phyloP scores from a whole-genome alignment of 2,888 invertebrate species.

The Athalia circularis region DNA sequence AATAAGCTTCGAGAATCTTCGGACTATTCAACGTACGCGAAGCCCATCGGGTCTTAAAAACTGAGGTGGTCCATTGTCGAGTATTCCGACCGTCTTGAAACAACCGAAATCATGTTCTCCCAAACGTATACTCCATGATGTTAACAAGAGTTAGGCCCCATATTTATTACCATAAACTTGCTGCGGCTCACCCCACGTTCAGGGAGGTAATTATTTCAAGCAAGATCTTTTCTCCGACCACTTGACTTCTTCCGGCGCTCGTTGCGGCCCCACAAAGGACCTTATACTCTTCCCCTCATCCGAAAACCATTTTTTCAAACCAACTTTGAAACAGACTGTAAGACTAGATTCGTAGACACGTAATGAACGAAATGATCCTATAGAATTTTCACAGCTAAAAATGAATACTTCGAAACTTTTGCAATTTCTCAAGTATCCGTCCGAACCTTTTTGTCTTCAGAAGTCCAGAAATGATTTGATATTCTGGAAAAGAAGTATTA shows the following conservation, averaged over 20 bases:
- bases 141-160: conserved; percentile 48
- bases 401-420: no score
- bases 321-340: conserved; percentile 12
- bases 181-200: not conserved
- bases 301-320: conserved; percentile 4
- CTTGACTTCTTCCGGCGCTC: not conserved
- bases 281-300: not conserved
- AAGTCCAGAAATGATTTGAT: no score
- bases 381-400: not conserved
- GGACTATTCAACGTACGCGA: conserved; percentile 28
- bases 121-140: conserved; percentile 28
- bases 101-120: conserved; percentile 39
- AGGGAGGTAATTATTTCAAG: conserved; percentile 39
- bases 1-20: not conserved
- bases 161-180: conserved; percentile 48
- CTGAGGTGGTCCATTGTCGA: conserved; percentile 31
- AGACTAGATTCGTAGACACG: no score
- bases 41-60: conserved; percentile 34
- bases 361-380: not conserved
- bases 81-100: conserved; percentile 5
- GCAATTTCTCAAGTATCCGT: no score
- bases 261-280: not conserved
- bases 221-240: not conserved
- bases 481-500: no score
- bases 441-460: no score